These are phyloP conservation scores for Corythornis leucogaster DNA, from an alignment of 2,797 vertebrate species.

Conservation along the genomic window DNA sequence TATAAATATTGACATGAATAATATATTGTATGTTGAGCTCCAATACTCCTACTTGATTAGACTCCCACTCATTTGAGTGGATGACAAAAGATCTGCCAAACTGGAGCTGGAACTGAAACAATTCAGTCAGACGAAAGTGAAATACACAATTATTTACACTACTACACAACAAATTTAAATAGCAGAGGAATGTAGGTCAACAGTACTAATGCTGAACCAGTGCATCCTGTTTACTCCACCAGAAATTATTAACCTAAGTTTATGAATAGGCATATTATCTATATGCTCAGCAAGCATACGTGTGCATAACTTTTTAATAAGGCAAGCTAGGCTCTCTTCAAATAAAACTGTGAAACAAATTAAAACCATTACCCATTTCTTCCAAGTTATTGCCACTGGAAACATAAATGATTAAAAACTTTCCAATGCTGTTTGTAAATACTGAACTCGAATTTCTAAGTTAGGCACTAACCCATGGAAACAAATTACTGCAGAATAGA, in stretches of 20 bases:
- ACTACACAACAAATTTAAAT: neutral
- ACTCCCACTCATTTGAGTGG: neutral
- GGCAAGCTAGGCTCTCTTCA: slow-evolving; percentile 22
- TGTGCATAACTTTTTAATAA: slow-evolving; percentile 15
- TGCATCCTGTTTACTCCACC: slow-evolving; percentile 8
- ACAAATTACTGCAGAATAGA: neutral
- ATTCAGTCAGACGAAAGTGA: neutral
- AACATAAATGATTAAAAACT: slow-evolving; percentile 34
- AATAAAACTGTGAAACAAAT: slow-evolving; percentile 60
- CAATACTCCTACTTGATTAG: neutral
- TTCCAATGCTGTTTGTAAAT: slow-evolving; percentile 40
- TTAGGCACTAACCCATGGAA: slow-evolving; percentile 46
- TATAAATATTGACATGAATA: neutral
- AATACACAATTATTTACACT: neutral
- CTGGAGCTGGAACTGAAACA: neutral
- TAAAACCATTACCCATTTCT: slow-evolving; percentile 37
- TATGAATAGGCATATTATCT: neutral
- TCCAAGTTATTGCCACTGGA: slow-evolving; percentile 64
- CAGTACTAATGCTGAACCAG: slow-evolving; percentile 30
- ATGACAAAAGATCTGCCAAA: neutral
- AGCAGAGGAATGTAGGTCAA: neutral
- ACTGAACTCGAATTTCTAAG: slow-evolving; percentile 24
- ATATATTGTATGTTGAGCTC: neutral
- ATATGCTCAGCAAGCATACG: neutral
- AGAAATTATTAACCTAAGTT: slow-evolving; percentile 45